Base-by-base conservation (phyloP, 1,140 invertebrate genomes). In the Eueides isabella region DNA sequence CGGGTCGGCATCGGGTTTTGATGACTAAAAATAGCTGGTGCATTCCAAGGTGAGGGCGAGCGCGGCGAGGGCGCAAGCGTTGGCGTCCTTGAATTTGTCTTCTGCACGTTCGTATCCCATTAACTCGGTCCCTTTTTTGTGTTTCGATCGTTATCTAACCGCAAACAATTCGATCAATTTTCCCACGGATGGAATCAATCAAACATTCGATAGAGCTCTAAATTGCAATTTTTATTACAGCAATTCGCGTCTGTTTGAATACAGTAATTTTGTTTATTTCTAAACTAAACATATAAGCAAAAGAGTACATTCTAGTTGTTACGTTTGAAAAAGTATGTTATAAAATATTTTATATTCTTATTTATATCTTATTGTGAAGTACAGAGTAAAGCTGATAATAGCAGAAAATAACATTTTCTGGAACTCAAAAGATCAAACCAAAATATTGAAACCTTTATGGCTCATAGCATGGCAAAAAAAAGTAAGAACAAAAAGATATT, bases 81-180 rank as follows among this genome's bases (percentile, higher is more conserved):
- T 70, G 78, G 75, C 83, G 88, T 87, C 89, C 90, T 92, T 91
- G 85, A 78, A 76, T 65, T 79, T 80, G 78, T 82, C 86, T 85
- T 72, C 79, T 74, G 48, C 77, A 38, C 76, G 79, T 72, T 83
- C 80, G 72, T 81, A 84, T 79, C 84, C 83, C 78, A 90, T 89
- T 91, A 90, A 86, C 83, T 84, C 81, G 84, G 83, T 83, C 85
- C 88, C 86, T 90, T 91, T 92, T 92, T 92, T 92, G 85, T 86
- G 86, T 86, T 84, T 74, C 85, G 83, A 88, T 92, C 79, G 85
- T 86, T 88, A 89, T 89, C 85, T 88, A 82, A 88, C 86, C 85
- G 87, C 89, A 83, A 90, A 89, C 85, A 84, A 85, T 83, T 66
- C 80, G 84, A 89, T 86, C 79, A 71, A 77, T 82, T 83, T 90